A percentile compares a stretch with the other conserved stretches of the same genome.
phyloP scores from a whole-genome alignment of 2,797 vertebrate genomes.

The Typhlichthys subterraneus region DNA sequence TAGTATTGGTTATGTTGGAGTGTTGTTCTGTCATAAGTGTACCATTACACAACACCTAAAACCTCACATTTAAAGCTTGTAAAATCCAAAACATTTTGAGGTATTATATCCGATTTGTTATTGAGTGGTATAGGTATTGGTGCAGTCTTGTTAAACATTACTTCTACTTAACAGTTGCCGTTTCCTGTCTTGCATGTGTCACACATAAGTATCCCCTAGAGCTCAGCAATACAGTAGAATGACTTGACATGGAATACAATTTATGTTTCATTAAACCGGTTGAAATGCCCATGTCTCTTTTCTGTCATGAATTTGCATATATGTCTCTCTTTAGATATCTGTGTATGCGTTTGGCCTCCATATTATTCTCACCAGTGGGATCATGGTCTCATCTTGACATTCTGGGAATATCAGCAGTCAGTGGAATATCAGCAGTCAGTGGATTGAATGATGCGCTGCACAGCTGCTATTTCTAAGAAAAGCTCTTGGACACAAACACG shows the following conservation, averaged over 20 bases:
- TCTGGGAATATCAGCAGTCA: conserved; percentile 69
- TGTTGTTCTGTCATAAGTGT: background rate
- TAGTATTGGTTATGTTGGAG: too few relatives aligned
- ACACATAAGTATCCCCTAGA: conserved; percentile 64
- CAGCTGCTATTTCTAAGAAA: conserved; percentile 83
- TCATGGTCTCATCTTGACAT: conserved; percentile 65
- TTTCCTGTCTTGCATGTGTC: conserved; percentile 64
- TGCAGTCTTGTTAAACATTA: conserved; percentile 40
- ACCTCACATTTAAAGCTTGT: background rate
- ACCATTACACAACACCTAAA: background rate
- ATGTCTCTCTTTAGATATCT: conserved; percentile 11
- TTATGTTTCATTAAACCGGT: conserved; percentile 50
- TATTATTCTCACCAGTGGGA: conserved; percentile 59
- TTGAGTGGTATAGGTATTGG: conserved; percentile 49
- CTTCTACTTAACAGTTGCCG: conserved; percentile 26
- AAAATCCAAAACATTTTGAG: background rate
- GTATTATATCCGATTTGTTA: conserved; percentile 45
- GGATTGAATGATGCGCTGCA: conserved; percentile 66
- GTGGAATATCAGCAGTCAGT: conserved; percentile 59
- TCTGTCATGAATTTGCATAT: background rate
- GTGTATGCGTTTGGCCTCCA: conserved; percentile 38
- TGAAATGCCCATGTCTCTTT: conserved; percentile 65
- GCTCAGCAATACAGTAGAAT: conserved; percentile 47
- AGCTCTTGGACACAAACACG: conserved; percentile 51
- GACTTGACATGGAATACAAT: conserved; percentile 47